These are phyloP conservation scores for Halisarca cf. caerulea DNA, from an alignment of 37 sponge, comb jelly and placozoan species.

Conservation along the genomic window DNA sequence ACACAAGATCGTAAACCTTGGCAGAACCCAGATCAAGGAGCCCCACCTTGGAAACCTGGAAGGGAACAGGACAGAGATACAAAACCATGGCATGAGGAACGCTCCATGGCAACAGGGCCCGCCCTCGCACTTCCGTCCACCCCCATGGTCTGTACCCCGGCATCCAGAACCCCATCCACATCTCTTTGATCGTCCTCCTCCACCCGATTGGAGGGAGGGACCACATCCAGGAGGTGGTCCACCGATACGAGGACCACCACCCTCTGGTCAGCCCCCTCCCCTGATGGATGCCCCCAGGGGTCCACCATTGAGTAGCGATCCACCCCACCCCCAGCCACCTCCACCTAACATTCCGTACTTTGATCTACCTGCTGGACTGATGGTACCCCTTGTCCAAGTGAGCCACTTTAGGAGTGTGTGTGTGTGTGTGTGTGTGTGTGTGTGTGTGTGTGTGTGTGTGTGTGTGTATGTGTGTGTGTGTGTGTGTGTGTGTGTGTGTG, in stretches of 20 bases:
- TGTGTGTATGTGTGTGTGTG: too few relatives aligned
- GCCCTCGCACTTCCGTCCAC: not conserved
- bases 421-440: too few relatives aligned
- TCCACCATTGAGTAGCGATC: not conserved
- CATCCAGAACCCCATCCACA: conserved; percentile 1
- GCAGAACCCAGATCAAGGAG: not conserved
- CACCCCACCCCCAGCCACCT: conserved; percentile 18
- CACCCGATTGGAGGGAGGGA: conserved; percentile 2
- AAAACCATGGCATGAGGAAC: conserved; percentile 4
- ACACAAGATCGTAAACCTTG: not conserved
- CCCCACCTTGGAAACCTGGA: not conserved
- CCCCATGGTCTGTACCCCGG: conserved; percentile 7
- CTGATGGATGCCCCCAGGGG: not conserved
- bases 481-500: too few relatives aligned
- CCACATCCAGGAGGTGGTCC: not conserved
- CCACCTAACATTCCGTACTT: conserved; percentile 76
- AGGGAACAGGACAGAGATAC: not conserved
- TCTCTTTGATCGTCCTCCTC: conserved; percentile 1
- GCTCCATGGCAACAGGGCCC: conserved; percentile 31
- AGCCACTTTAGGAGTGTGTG: too few relatives aligned
- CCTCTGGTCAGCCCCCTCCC: conserved; percentile 23
- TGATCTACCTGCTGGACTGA: conserved; percentile 97
- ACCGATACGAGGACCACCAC: conserved; percentile 27
- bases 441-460: too few relatives aligned
- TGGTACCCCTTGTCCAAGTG: conserved; percentile 82